phyloP scores from a whole-genome alignment of 2,797 vertebrate genomes.

The Aulostomus chinensis region DNA sequence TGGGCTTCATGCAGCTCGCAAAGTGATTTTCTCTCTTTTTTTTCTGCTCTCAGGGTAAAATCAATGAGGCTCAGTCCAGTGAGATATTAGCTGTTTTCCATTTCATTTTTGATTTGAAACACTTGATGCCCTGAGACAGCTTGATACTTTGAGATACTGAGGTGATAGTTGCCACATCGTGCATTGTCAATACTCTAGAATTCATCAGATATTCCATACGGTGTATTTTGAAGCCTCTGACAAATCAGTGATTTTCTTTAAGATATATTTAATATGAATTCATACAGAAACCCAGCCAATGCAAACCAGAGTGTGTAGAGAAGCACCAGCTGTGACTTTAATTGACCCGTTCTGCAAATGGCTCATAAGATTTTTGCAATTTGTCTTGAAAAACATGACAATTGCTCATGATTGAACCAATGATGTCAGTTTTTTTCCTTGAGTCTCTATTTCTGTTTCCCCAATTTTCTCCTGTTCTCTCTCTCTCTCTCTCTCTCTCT shows the following conservation, averaged over 20 bases:
- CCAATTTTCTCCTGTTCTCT: no score
- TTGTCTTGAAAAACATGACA: no score
- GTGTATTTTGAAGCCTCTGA: conserved; percentile 2
- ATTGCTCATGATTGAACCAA: no score
- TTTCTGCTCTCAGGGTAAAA: conserved; percentile 66
- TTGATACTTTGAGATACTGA: conserved; percentile 44
- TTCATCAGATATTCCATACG: conserved; percentile 32
- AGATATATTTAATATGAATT: no score
- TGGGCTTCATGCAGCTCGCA: conserved; percentile 52
- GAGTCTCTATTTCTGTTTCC: no score
- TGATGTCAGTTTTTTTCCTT: no score
- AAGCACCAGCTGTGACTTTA: no score
- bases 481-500: no score
- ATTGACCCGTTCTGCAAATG: no score
- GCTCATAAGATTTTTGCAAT: no score
- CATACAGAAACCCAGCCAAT: background rate
- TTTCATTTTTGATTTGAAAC: conserved; percentile 76
- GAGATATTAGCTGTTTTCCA: conserved; percentile 77
- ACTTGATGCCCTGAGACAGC: conserved; percentile 53
- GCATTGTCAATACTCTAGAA: conserved; percentile 31
- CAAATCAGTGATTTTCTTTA: conserved; percentile 15
- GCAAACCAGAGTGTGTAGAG: background rate
- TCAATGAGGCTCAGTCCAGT: conserved; percentile 66
- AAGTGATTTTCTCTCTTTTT: conserved; percentile 63
- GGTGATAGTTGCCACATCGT: conserved; percentile 33